phyloP scores from a whole-genome alignment of 2,888 invertebrate species.

The Drosophila prostipennis region DNA sequence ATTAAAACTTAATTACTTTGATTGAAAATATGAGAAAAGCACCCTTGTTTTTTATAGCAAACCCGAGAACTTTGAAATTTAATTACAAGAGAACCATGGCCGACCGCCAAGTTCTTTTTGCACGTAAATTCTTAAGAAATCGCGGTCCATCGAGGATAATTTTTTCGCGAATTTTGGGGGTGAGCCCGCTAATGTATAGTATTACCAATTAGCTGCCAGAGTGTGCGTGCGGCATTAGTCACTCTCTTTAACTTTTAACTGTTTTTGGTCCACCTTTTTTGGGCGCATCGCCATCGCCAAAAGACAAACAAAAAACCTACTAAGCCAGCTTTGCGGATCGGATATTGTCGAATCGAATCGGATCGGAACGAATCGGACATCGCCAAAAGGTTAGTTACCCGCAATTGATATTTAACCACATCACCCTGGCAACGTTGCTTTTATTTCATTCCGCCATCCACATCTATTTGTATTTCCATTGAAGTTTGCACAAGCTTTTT shows the following conservation, averaged over 20 bases:
- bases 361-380: slow-evolving; percentile 19
- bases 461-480: slow-evolving; percentile 22
- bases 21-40: too few relatives aligned
- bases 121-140: too few relatives aligned
- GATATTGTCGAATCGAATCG: slow-evolving; percentile 5
- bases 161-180: too few relatives aligned
- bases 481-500: slow-evolving; percentile 32
- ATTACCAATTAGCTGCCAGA: slow-evolving; percentile 49
- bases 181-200: too few relatives aligned
- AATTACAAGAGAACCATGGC: too few relatives aligned
- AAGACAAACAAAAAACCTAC: slow-evolving; percentile 22
- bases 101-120: too few relatives aligned
- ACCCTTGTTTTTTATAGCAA: too few relatives aligned
- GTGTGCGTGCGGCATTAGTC: slow-evolving; percentile 64
- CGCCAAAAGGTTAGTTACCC: slow-evolving; percentile 63
- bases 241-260: slow-evolving; percentile 51
- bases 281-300: slow-evolving; percentile 59
- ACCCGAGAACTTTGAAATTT: too few relatives aligned
- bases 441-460: not conserved
- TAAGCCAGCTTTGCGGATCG: slow-evolving; percentile 17
- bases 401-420: slow-evolving; percentile 20
- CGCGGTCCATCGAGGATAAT: too few relatives aligned
- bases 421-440: not conserved
- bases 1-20: too few relatives aligned
- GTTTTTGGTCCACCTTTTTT: slow-evolving; percentile 44